A percentile compares a stretch with the other conserved stretches of the same genome.
Evolutionary conservation across 2,797 vertebrate species (phyloP).

Genomic region (Characodon lateralis): DNA sequence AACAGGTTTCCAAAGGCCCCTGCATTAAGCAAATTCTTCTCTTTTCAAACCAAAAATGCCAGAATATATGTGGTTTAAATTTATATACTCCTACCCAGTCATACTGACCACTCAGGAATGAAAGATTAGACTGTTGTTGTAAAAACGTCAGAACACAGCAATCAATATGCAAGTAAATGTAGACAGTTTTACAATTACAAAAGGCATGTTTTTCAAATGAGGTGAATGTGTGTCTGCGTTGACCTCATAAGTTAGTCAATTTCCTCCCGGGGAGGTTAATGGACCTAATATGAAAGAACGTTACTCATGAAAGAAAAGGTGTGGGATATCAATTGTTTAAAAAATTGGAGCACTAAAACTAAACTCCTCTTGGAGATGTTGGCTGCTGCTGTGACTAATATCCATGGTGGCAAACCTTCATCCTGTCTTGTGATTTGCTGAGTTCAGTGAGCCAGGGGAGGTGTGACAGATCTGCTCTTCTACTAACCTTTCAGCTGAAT

Average conservation of each 20-base stretch:
- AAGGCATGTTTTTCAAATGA: not conserved
- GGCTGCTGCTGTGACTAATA: slow-evolving; percentile 21
- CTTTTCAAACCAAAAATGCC: not conserved
- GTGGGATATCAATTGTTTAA: not conserved
- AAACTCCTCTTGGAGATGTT: not conserved
- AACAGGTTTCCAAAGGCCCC: not conserved
- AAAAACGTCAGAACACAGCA: not conserved
- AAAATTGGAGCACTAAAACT: not conserved
- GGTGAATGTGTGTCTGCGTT: not conserved
- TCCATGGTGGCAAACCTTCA: slow-evolving; percentile 3
- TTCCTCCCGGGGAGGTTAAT: slow-evolving; percentile 7
- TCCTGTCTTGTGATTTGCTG: slow-evolving; percentile 18
- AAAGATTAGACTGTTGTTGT: not conserved
- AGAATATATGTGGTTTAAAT: too few relatives aligned
- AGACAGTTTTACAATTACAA: not conserved
- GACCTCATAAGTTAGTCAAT: slow-evolving; percentile 13
- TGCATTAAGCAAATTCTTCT: not conserved
- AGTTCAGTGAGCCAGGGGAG: slow-evolving; percentile 22
- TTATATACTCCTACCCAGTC: too few relatives aligned
- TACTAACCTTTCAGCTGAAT: slow-evolving; percentile 55
- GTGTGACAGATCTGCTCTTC: slow-evolving; percentile 41
- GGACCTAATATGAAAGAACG: not conserved
- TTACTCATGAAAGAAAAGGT: too few relatives aligned
- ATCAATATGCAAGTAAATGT: not conserved
- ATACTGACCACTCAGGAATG: not conserved